Base-by-base conservation (phyloP, 2,888 invertebrate species). In the Esperia sulphurella region DNA sequence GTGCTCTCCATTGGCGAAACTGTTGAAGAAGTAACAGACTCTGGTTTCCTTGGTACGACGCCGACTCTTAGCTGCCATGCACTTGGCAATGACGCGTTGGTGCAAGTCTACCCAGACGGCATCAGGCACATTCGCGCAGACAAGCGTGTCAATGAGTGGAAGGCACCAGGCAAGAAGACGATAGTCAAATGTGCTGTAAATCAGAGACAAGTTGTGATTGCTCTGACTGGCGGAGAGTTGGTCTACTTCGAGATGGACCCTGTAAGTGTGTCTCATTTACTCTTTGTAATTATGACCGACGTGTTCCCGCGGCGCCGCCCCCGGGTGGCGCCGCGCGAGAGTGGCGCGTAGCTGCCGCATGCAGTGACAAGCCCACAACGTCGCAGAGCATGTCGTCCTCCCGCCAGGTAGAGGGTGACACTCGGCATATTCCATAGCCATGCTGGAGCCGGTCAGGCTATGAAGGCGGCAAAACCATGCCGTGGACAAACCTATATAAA, bases 241-340 rank as follows among this genome's bases (percentile, higher is more conserved):
- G 98, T 99, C 40, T 99, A 99, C 89, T 99, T 99, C 79, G 99
- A 99, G 91, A 97, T 99, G 98, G 99, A 99, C 83, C 95, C 97
- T 61, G 98, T 98, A 92, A 94, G 95, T 79, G 49, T 31, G 35
- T 9, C 14, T 2, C 12, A 6, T 8, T 2, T 33, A 10, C 48
- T 8, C 33, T 50, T 30, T 2, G 5, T 21, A 5, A 21, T 21
- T 2, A 21, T 37, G 49, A 55, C 61, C 83, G 86, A 87, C 83
- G 84, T 85, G 68, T 79, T 79, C 72, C 74, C 68, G 58, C 59
- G 69, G 65, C 14, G 55, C 57, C 65, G 68, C 80, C 57, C 71
- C 71, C 71, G 79, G 81, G 83, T 52, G 69, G 59, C 57, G 50
- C 59, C 68, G 49, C 58, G 76, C 52, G 58, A 78, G 68, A 45